Percentiles rank a stretch among this genome's conserved stretches.
phyloP scores from a whole-genome alignment of 2,888 invertebrate species.

The Ferrisia virgata region DNA sequence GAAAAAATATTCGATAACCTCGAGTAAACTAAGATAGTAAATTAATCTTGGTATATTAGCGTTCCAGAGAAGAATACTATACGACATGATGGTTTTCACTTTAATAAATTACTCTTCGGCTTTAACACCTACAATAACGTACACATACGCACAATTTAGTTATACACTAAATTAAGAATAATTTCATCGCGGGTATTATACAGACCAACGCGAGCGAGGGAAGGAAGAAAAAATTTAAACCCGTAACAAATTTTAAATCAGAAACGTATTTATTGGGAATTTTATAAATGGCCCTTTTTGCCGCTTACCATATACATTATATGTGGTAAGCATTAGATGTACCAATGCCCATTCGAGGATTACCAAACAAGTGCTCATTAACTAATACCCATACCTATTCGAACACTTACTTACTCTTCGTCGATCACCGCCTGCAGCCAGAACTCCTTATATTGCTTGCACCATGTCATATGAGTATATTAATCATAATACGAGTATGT shows the following conservation, averaged over 20 bases:
- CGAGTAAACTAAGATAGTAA: background rate
- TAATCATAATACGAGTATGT: conserved; percentile 30
- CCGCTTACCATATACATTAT: no score
- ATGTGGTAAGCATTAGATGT: no score
- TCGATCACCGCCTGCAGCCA: conserved; percentile 12
- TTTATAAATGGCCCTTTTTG: background rate
- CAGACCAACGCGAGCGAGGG: background rate
- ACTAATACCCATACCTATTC: conserved; percentile 29
- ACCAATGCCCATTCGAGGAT: background rate
- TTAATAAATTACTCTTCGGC: conserved; percentile 15
- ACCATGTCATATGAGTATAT: conserved; percentile 28
- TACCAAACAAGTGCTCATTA: conserved; percentile 36
- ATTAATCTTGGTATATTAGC: background rate
- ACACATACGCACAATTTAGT: background rate
- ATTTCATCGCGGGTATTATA: background rate
- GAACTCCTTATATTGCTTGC: conserved; percentile 35
- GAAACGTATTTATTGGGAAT: background rate
- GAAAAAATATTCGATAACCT: background rate
- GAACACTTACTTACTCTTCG: background rate
- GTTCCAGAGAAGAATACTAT: background rate
- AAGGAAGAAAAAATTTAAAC: background rate
- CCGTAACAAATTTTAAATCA: conserved; percentile 26
- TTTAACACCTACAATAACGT: conserved; percentile 5
- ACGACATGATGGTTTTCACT: background rate
- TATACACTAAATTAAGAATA: conserved; percentile 15